Evolutionary conservation across 2,113 vertebrate species (phyloP).

Genomic region (Charadrius vociferus): DNA sequence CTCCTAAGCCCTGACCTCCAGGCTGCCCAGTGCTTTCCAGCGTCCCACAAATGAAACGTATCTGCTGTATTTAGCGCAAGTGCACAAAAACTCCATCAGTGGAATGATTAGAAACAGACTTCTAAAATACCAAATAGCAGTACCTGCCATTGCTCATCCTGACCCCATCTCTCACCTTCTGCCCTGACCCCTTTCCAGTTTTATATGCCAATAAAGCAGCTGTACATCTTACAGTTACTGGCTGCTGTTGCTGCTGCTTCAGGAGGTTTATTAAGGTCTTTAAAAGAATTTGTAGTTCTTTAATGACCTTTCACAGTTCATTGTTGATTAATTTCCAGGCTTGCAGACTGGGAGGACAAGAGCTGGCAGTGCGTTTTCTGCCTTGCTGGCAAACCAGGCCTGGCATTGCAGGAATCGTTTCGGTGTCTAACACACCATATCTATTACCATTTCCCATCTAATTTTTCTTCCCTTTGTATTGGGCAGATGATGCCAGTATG

Average conservation of each 20-base stretch:
- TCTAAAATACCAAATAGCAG: background rate
- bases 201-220: background rate
- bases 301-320: background rate
- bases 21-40: background rate
- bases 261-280: background rate
- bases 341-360: background rate
- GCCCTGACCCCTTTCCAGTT: background rate
- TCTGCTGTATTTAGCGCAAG: background rate
- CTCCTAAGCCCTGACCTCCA: background rate
- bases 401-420: background rate
- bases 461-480: background rate
- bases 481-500: background rate
- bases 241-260: background rate
- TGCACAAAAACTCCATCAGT: background rate
- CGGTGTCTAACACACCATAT: background rate
- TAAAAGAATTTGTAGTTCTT: background rate
- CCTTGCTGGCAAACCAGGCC: background rate
- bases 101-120: background rate
- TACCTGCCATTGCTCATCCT: background rate
- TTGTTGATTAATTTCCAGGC: slow-evolving; percentile 5
- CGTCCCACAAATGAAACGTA: background rate
- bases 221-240: background rate
- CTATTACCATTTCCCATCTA: background rate
- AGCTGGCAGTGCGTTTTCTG: background rate
- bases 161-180: background rate